phyloP scores from a whole-genome alignment of 1,140 invertebrate genomes.

The Tachypleus tridentatus region DNA sequence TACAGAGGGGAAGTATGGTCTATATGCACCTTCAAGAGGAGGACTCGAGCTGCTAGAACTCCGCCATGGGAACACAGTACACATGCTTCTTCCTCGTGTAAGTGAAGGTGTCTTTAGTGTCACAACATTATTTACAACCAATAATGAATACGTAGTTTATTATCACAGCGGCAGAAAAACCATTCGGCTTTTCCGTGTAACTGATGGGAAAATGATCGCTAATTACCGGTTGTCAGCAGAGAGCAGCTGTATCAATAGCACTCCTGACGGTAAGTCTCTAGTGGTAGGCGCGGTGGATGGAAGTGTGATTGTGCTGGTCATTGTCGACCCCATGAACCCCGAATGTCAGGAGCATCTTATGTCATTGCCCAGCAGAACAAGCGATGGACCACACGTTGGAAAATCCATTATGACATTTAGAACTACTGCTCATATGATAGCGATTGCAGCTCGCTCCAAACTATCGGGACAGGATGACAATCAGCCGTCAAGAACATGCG shows the following conservation, averaged over 20 bases:
- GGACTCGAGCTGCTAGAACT: slow-evolving; percentile 82
- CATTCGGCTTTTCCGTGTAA: slow-evolving; percentile 74
- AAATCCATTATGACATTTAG: not conserved
- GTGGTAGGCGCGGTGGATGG: slow-evolving; percentile 87
- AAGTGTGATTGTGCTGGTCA: slow-evolving; percentile 78
- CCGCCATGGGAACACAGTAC: slow-evolving; percentile 62
- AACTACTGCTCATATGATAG: not conserved
- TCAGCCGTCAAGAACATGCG: too few relatives aligned
- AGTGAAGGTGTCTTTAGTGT: slow-evolving; percentile 96
- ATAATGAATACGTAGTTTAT: slow-evolving; percentile 90
- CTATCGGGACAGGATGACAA: not conserved
- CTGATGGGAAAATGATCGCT: slow-evolving; percentile 76
- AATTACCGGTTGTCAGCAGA: slow-evolving; percentile 88
- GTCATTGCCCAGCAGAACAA: slow-evolving; percentile 40
- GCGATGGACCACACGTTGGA: not conserved
- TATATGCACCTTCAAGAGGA: slow-evolving; percentile 82
- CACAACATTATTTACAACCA: slow-evolving; percentile 84
- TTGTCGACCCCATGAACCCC: slow-evolving; percentile 59
- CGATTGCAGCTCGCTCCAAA: not conserved
- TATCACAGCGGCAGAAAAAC: slow-evolving; percentile 92
- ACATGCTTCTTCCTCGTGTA: slow-evolving; percentile 69
- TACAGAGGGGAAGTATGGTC: slow-evolving; percentile 49
- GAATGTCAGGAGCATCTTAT: slow-evolving; percentile 52
- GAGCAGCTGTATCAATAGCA: slow-evolving; percentile 69
- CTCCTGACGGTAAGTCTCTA: slow-evolving; percentile 60